These are phyloP conservation scores for Porites cylindrica DNA, from an alignment of 92 coral and sea anemone species.

Conservation along the genomic window DNA sequence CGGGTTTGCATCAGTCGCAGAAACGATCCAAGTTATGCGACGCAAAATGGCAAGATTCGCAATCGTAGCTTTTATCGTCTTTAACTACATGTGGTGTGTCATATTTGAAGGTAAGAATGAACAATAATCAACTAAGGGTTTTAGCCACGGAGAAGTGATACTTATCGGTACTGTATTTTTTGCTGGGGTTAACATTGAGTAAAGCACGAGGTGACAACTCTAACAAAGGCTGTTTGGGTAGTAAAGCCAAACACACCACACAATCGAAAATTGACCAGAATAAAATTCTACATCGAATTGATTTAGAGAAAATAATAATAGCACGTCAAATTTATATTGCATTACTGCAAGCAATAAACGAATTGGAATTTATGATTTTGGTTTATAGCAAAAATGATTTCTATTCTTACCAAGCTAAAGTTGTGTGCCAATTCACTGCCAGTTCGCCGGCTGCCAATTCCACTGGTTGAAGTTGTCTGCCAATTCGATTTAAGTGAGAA, in stretches of 20 bases:
- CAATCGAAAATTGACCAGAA: slow-evolving; percentile 7
- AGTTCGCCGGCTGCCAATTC: no score
- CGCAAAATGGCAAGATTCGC: neutral
- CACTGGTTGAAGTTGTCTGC: no score
- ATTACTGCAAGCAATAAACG: slow-evolving; percentile 1
- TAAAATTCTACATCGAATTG: no score
- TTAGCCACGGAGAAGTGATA: neutral
- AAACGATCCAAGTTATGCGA: neutral
- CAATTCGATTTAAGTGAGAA: no score
- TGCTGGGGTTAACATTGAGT: no score
- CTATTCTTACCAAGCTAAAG: no score
- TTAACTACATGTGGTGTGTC: slow-evolving; percentile 11
- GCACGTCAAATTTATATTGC: no score
- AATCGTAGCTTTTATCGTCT: neutral
- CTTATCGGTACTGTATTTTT: slow-evolving; percentile 4
- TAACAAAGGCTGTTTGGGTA: neutral
- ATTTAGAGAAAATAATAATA: no score
- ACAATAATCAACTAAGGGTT: neutral
- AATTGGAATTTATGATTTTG: neutral
- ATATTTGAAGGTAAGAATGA: neutral
- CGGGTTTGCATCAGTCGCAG: no score
- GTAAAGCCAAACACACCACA: neutral
- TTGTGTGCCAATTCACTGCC: no score
- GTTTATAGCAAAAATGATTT: no score
- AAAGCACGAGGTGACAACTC: neutral